These are phyloP conservation scores for Sebastes nivosus DNA, from an alignment of 2,797 vertebrate genomes.

Conservation along the genomic window DNA sequence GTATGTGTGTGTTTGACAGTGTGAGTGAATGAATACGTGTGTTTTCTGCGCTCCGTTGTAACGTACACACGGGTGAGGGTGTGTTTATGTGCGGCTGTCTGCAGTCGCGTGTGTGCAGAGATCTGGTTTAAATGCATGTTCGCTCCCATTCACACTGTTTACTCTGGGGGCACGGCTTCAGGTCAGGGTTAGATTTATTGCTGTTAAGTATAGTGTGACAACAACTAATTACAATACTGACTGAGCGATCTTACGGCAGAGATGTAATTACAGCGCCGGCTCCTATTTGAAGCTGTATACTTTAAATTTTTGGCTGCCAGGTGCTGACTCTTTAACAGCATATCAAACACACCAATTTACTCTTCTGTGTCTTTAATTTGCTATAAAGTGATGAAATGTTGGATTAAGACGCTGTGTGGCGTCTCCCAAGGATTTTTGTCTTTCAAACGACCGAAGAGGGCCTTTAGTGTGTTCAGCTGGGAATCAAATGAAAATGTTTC, in stretches of 20 bases:
- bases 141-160: constrained; percentile 70
- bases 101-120: constrained; percentile 17
- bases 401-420: constrained; percentile 30
- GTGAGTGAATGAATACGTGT: not conserved
- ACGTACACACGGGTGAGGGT: constrained; percentile 2
- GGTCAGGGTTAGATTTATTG: constrained; percentile 75
- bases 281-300: constrained; percentile 58
- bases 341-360: constrained; percentile 56
- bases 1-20: constrained; percentile 8
- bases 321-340: constrained; percentile 59
- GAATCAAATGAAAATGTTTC: not conserved
- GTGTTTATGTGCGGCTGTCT: constrained; percentile 28
- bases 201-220: constrained; percentile 79
- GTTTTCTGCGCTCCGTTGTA: not conserved
- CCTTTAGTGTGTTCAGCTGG: not conserved
- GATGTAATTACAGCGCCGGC: constrained; percentile 64
- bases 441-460: not conserved
- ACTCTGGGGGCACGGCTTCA: constrained; percentile 58
- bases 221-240: constrained; percentile 74
- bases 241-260: constrained; percentile 54
- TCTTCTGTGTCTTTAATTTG: constrained; percentile 64
- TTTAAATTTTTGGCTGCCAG: constrained; percentile 67
- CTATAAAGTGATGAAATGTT: constrained; percentile 46
- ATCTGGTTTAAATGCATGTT: constrained; percentile 71
- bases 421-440: constrained; percentile 11